Conservation (phyloP, 2,797 vertebrate species). For the Sebastiscus albofasciatus region DNA sequence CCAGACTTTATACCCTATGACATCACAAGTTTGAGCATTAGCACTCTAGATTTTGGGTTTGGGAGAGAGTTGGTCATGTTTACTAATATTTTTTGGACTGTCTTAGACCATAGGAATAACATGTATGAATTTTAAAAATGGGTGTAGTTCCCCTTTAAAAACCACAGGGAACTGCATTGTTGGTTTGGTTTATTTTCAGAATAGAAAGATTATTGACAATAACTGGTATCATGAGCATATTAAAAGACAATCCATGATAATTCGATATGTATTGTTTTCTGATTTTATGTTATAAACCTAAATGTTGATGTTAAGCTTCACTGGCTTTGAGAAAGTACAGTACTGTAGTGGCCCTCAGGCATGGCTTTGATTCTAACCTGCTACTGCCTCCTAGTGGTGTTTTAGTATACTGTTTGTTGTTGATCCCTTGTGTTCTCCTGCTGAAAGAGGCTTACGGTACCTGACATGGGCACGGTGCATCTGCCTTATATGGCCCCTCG, state of each 20-base stretch:
- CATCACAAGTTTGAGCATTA: too few species aligned
- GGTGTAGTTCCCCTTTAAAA: background rate
- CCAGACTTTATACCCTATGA: too few species aligned
- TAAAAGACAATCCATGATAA: background rate
- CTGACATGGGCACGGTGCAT: conserved; percentile 52
- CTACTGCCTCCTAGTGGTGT: conserved; percentile 73
- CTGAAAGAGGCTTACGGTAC: conserved; percentile 57
- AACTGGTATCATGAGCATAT: background rate
- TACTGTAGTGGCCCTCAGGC: background rate
- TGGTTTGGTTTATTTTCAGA: background rate
- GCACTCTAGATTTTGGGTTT: too few species aligned
- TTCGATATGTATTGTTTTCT: background rate
- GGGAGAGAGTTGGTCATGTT: too few species aligned
- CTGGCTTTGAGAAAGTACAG: background rate
- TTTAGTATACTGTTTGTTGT: conserved; percentile 7
- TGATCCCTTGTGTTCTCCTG: conserved; percentile 25
- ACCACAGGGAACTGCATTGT: background rate
- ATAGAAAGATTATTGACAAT: background rate
- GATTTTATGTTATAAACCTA: background rate
- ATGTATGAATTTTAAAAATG: too few species aligned
- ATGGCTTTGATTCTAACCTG: conserved; percentile 25
- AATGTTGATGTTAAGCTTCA: conserved; percentile 4
- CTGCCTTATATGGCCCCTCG: conserved; percentile 27
- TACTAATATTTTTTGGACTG: too few species aligned
- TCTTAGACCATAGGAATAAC: too few species aligned